Evolutionary conservation across 2,113 vertebrate genomes (phyloP).

Genomic region (Melanotaenia duboulayi): DNA sequence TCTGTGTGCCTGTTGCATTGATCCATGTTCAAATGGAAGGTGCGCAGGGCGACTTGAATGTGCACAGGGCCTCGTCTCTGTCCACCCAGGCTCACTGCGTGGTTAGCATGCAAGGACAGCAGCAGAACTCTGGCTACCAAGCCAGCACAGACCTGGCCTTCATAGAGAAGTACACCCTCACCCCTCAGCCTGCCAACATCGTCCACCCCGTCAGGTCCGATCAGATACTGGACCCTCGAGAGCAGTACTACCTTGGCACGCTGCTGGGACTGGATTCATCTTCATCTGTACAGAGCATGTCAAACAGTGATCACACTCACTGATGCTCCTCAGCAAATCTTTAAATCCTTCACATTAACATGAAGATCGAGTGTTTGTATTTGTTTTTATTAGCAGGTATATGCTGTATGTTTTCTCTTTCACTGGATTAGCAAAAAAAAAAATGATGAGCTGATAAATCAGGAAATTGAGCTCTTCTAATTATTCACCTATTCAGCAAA

Average conservation of each 20-base stretch:
- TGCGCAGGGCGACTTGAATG: conserved; percentile 75
- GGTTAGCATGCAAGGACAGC: conserved; percentile 76
- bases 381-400: too few species aligned
- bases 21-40: conserved; percentile 87
- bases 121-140: conserved; percentile 86
- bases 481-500: too few species aligned
- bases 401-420: too few species aligned
- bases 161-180: conserved; percentile 95
- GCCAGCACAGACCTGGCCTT: conserved; percentile 90
- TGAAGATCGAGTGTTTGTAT: too few species aligned
- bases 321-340: conserved; percentile 35
- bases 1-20: conserved; percentile 89
- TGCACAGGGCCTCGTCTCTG: conserved; percentile 71
- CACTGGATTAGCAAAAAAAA: too few species aligned
- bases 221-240: conserved; percentile 93
- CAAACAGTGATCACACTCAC: conserved; percentile 82
- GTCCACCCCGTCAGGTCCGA: conserved; percentile 92
- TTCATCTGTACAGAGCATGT: conserved; percentile 85
- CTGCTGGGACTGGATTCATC: conserved; percentile 90
- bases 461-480: too few species aligned
- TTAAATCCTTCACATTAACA: too few species aligned
- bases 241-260: conserved; percentile 94
- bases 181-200: conserved; percentile 91
- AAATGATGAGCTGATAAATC: too few species aligned
- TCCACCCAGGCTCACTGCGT: conserved; percentile 78